A percentile compares a stretch with the other conserved stretches of the same genome.
phyloP scores from a whole-genome alignment of 2,888 invertebrate genomes.

The Sericinus montela region DNA sequence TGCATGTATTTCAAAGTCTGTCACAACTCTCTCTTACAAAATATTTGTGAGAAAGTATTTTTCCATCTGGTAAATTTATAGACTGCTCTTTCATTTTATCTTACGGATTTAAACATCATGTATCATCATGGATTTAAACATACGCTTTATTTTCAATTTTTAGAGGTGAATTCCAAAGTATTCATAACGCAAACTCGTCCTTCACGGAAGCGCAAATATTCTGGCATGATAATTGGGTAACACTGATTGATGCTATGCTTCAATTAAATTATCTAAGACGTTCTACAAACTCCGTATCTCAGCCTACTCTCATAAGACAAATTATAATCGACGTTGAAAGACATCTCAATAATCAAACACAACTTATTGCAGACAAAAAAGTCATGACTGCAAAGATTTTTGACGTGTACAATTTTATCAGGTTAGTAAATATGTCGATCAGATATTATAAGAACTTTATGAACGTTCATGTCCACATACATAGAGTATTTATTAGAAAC shows the following conservation, averaged over 20 bases:
- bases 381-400: slow-evolving; percentile 28
- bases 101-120: no score
- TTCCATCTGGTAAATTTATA: no score
- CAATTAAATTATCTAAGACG: slow-evolving; percentile 85
- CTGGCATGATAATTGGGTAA: slow-evolving; percentile 89
- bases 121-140: not conserved
- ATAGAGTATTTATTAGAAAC: no score
- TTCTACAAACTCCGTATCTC: slow-evolving; percentile 78
- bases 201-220: slow-evolving; percentile 49
- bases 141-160: slow-evolving; percentile 11
- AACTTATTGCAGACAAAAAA: slow-evolving; percentile 18
- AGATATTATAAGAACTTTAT: no score
- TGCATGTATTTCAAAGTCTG: no score
- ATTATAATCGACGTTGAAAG: slow-evolving; percentile 36
- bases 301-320: slow-evolving; percentile 72
- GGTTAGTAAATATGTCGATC: no score
- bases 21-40: no score
- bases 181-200: slow-evolving; percentile 33
- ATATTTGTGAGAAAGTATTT: no score
- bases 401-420: slow-evolving; percentile 28
- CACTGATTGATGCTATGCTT: slow-evolving; percentile 89
- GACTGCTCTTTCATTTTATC: no score
- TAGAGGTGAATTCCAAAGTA: slow-evolving; percentile 45
- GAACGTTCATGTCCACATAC: no score
- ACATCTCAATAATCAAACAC: slow-evolving; percentile 23